phyloP scores from a whole-genome alignment of 1,140 invertebrate species.

The Sycophila sp. region DNA sequence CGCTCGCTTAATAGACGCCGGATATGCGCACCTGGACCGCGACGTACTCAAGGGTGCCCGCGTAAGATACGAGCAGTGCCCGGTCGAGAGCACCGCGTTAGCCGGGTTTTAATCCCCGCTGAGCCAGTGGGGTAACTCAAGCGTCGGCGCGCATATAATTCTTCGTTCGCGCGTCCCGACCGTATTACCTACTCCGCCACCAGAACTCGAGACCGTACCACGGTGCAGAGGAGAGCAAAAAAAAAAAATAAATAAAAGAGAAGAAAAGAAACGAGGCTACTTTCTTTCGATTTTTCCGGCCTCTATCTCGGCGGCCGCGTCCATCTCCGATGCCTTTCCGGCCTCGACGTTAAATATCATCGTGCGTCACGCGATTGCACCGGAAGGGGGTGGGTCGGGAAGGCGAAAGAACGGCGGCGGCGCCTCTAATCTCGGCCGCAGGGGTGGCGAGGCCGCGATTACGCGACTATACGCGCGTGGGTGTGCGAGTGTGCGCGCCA shows the following conservation, averaged over 20 bases:
- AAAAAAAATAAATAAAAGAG: neutral
- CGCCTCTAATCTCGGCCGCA: conserved; percentile 1
- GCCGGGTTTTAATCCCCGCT: conserved; percentile 43
- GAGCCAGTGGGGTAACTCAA: conserved; percentile 43
- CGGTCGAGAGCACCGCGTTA: conserved; percentile 24
- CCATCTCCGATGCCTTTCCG: neutral
- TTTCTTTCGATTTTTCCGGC: neutral
- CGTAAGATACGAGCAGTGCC: neutral
- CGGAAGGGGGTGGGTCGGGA: neutral
- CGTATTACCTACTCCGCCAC: conserved; percentile 32
- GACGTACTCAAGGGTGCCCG: neutral
- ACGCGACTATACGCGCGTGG: neutral
- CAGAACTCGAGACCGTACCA: neutral
- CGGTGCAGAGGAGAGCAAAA: no score
- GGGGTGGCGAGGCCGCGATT: neutral
- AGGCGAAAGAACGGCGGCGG: neutral
- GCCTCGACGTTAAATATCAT: conserved; percentile 20
- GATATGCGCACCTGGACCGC: no score
- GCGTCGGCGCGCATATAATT: conserved; percentile 40
- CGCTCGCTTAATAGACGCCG: no score
- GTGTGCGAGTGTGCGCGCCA: neutral
- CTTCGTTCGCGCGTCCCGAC: conserved; percentile 43
- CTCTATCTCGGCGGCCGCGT: neutral
- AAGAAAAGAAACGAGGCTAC: neutral
- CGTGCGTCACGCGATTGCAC: conserved; percentile 12